phyloP scores from a whole-genome alignment of 1,140 invertebrate species.

The Cyrtorhinus lividipennis region DNA sequence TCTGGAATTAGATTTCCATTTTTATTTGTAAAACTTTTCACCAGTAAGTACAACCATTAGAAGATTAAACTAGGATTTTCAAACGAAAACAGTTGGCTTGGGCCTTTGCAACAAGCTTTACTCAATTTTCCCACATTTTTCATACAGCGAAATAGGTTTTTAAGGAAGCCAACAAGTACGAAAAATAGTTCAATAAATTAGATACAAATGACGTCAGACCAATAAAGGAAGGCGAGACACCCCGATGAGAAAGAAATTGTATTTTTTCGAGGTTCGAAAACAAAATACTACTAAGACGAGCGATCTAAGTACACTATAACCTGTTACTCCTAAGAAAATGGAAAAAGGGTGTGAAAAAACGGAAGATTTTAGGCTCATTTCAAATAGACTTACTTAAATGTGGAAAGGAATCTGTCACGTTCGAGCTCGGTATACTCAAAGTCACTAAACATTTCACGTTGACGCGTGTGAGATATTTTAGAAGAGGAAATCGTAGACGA shows the following conservation, averaged over 20 bases:
- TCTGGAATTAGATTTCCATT: not conserved
- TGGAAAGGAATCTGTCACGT: too few relatives aligned
- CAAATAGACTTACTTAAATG: too few relatives aligned
- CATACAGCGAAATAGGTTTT: not conserved
- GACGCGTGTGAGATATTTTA: too few relatives aligned
- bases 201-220: slow-evolving; percentile 8
- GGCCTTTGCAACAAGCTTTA: not conserved
- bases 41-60: not conserved
- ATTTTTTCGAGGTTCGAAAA: not conserved
- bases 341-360: too few relatives aligned
- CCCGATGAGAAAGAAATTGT: not conserved
- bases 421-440: too few relatives aligned
- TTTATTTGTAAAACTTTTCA: not conserved
- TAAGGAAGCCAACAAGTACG: not conserved
- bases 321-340: not conserved
- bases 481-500: too few relatives aligned
- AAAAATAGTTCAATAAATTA: not conserved
- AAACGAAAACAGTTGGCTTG: not conserved
- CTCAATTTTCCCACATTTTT: not conserved
- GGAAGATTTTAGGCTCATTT: too few relatives aligned
- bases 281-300: not conserved
- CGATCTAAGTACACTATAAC: not conserved
- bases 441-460: too few relatives aligned
- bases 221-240: not conserved
- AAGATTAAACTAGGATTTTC: not conserved